Conservation (phyloP, 1,140 invertebrate species). For the Drosophila kohkoa region DNA sequence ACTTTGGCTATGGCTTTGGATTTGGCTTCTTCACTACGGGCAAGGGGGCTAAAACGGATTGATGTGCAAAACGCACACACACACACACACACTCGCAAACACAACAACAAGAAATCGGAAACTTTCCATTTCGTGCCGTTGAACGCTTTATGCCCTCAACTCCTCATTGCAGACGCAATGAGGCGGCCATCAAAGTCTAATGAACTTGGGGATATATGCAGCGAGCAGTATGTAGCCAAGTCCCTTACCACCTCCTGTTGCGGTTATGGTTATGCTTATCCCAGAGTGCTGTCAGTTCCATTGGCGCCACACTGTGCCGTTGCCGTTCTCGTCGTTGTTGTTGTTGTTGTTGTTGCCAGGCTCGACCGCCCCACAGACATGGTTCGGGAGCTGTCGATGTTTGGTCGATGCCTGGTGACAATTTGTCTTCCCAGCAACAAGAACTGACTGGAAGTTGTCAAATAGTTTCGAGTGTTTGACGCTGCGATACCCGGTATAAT, state of each 20-base stretch:
- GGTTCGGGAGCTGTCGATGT: slow-evolving; percentile 36
- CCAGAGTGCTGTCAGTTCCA: slow-evolving; percentile 34
- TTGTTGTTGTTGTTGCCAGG: slow-evolving; percentile 56
- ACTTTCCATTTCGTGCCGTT: slow-evolving; percentile 77
- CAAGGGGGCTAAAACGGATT: slow-evolving; percentile 43
- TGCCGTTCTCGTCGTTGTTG: too few species aligned
- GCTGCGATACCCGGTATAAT: background rate
- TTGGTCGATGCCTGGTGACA: slow-evolving; percentile 79
- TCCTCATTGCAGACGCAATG: slow-evolving; percentile 12
- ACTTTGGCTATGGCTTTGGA: slow-evolving; percentile 18
- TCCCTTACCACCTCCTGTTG: slow-evolving; percentile 37
- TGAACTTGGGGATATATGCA: slow-evolving; percentile 67
- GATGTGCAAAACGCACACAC: slow-evolving; percentile 38
- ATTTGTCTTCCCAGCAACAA: slow-evolving; percentile 51
- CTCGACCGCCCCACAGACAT: slow-evolving; percentile 5
- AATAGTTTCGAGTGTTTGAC: background rate
- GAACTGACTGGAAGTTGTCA: background rate
- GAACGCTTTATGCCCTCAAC: slow-evolving; percentile 30
- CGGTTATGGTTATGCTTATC: slow-evolving; percentile 61
- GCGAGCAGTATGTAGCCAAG: slow-evolving; percentile 28
- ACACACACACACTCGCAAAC: background rate
- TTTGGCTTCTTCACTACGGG: slow-evolving; percentile 42
- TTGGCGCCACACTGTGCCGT: slow-evolving; percentile 40
- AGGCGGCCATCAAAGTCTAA: slow-evolving; percentile 70
- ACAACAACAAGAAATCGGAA: slow-evolving; percentile 19